A percentile compares a stretch with the other conserved stretches of the same genome.
Evolutionary conservation across 2,888 invertebrate species (phyloP).

Genomic region (Bombylius discolor): DNA sequence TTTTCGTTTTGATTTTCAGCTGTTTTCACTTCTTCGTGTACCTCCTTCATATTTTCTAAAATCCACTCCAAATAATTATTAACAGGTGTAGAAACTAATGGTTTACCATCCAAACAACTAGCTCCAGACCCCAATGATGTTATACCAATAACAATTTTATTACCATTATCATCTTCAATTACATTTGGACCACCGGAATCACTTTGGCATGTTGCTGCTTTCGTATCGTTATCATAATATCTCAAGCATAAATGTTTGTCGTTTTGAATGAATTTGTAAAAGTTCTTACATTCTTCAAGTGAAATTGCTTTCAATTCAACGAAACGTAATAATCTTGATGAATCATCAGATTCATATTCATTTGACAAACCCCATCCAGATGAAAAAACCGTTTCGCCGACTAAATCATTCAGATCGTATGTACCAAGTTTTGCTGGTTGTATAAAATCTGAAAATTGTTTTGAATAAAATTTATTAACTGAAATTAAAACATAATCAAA

Average conservation of each 20-base stretch:
- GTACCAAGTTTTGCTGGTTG: background rate
- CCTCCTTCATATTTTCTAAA: background rate
- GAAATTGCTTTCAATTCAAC: background rate
- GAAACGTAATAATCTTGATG: background rate
- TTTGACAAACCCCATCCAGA: background rate
- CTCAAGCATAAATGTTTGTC: background rate
- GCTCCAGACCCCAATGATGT: background rate
- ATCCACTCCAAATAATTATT: background rate
- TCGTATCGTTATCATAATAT: background rate
- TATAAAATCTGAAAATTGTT: background rate
- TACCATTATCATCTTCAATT: background rate
- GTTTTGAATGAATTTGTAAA: background rate
- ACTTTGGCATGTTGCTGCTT: background rate
- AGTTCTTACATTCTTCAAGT: background rate
- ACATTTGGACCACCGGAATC: background rate
- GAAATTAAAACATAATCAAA: background rate
- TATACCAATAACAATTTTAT: background rate
- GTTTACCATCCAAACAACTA: background rate
- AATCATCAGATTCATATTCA: background rate
- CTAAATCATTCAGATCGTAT: background rate
- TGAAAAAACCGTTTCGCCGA: background rate
- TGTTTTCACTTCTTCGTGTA: too few relatives aligned
- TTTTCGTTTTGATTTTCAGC: too few relatives aligned
- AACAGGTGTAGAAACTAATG: background rate
- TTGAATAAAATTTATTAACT: background rate